These are phyloP conservation scores for Syngnathus acus DNA, from an alignment of 2,797 vertebrate genomes.

Conservation along the genomic window DNA sequence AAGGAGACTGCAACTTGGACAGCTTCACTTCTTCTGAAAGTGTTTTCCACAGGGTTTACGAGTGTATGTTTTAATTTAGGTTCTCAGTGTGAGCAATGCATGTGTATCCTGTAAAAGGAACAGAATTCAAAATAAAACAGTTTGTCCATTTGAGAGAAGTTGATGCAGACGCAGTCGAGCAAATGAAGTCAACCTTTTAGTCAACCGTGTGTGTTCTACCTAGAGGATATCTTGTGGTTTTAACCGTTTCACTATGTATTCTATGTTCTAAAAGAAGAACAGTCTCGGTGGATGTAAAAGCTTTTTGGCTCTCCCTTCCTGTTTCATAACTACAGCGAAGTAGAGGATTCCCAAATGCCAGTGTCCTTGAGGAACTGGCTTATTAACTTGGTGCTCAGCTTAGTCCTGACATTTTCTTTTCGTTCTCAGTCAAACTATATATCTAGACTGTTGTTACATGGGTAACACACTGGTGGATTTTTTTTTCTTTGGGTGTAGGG, in stretches of 20 bases:
- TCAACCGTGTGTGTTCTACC: not conserved
- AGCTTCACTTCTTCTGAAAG: too few species aligned
- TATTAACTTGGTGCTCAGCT: not conserved
- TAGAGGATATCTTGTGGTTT: constrained; percentile 3
- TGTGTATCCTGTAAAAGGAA: too few species aligned
- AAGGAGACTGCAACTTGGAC: too few species aligned
- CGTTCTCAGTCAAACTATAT: not conserved
- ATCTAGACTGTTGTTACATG: not conserved
- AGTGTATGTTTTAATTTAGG: too few species aligned
- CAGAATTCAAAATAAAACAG: not conserved
- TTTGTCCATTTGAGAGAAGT: not conserved
- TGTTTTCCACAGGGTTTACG: too few species aligned
- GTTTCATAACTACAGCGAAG: not conserved
- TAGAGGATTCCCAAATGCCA: not conserved
- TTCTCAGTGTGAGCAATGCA: too few species aligned
- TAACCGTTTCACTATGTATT: not conserved
- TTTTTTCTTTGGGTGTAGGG: too few species aligned
- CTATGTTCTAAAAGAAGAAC: constrained; percentile 3
- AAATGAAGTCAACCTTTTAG: not conserved
- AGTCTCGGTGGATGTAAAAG: not conserved
- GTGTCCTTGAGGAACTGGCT: not conserved
- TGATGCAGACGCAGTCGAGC: not conserved
- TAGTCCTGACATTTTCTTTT: not conserved
- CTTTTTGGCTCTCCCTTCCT: constrained; percentile 1
- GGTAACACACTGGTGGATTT: not conserved